Conservation (phyloP, 2,888 invertebrate species). For the Caradrina kadenii region DNA sequence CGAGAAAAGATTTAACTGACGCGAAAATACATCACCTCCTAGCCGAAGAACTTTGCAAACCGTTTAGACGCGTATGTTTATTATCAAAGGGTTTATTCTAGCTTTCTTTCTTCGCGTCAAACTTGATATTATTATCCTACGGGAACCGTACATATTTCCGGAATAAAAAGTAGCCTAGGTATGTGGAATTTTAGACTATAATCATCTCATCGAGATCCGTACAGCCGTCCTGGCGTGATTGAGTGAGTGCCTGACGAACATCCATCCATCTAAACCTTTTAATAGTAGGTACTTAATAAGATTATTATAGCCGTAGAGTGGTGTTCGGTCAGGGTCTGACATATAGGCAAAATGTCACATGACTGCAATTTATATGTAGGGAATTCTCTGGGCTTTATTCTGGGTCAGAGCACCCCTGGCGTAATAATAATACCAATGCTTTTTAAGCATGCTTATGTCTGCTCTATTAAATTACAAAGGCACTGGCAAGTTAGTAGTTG, state of each 20-base stretch:
- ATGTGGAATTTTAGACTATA: too few relatives aligned
- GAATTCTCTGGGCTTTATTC: background rate
- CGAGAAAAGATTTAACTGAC: slow-evolving; percentile 97
- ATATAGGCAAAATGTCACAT: slow-evolving; percentile 13
- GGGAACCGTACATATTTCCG: too few relatives aligned
- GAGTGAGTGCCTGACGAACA: too few relatives aligned
- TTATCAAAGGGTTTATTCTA: slow-evolving; percentile 13
- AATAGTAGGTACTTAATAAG: too few relatives aligned
- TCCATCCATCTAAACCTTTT: too few relatives aligned
- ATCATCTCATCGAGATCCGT: too few relatives aligned
- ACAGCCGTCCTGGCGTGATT: too few relatives aligned
- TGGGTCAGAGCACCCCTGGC: slow-evolving; percentile 3
- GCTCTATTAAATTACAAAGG: slow-evolving; percentile 7
- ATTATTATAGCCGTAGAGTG: background rate
- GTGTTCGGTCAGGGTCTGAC: background rate
- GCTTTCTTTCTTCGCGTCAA: background rate
- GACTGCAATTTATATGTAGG: background rate
- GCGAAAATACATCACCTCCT: slow-evolving; percentile 98
- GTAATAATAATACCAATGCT: background rate
- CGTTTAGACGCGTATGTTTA: slow-evolving; percentile 94
- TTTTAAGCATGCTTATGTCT: background rate
- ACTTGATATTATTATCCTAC: too few relatives aligned
- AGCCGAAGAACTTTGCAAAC: slow-evolving; percentile 96
- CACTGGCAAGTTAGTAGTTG: background rate
- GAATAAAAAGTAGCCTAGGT: too few relatives aligned